Evolutionary conservation across 1,140 invertebrate genomes (phyloP), one percentile per base, ranked within the genome.

Genomic region (Drosophila quadrilineata): DNA sequence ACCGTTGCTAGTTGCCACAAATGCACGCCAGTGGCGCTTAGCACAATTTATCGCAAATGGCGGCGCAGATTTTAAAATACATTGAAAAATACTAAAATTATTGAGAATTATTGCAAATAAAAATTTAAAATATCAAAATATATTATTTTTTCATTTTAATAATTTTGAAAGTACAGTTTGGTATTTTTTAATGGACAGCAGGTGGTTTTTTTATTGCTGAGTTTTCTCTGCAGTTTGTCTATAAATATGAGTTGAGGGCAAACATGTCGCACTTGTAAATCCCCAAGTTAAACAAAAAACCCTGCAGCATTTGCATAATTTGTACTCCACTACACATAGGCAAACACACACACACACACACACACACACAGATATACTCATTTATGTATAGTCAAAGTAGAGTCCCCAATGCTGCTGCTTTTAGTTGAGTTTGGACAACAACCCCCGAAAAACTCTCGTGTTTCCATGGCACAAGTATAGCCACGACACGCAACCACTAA

Each of bases 301-400:
- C 52, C 29, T 46, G 22, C 57, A 71, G 52, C 69, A 52, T 43
- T 58, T 26, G 9, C 36, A 48, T 68, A 69, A 69, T 69, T 69
- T 72, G 58, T 69, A n/a, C n/a, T 52, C 63, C 35, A 66, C 56
- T 66, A 66, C n/a, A n/a, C 57, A 66, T 60, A 63, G 46, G 29
- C 26, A 43, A 40, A 17, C 19, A 28, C 43, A 28, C 12, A 41
- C 14, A 53, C 28, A 33, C 26, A 10, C 9, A n/a, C 28, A 28
- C 26, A 6, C 5, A 26, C 24, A 50, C 14, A 40, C 28, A n/a
- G 29, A 29, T n/a, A n/a, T n/a, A n/a, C n/a, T n/a, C n/a, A n/a
- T n/a, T n/a, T n/a, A n/a, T n/a, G n/a, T n/a, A n/a, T n/a, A n/a
- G n/a, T n/a, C n/a, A n/a, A n/a, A n/a, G n/a, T n/a, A n/a, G n/a